Evolutionary conservation across 2,888 invertebrate species (phyloP).

Genomic region (Artemia sinica): DNA sequence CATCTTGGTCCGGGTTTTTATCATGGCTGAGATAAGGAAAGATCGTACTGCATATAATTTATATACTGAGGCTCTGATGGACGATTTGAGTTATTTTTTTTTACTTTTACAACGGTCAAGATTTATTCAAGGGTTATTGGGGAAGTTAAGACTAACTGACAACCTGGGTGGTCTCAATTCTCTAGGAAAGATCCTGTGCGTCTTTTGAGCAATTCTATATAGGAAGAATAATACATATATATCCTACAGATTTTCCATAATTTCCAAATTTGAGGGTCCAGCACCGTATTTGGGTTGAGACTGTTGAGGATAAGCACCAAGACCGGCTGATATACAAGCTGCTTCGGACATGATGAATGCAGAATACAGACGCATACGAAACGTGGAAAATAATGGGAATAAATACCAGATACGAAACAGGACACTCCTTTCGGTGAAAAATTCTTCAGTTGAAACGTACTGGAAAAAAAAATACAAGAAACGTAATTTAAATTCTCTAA

Average conservation of each 20-base stretch:
- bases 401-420: slow-evolving; percentile 66
- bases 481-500: slow-evolving; percentile 16
- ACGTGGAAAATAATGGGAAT: slow-evolving; percentile 67
- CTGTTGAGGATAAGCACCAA: slow-evolving; percentile 72
- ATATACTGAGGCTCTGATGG: too few species aligned
- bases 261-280: slow-evolving; percentile 59
- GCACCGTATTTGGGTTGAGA: slow-evolving; percentile 56
- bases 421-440: slow-evolving; percentile 48
- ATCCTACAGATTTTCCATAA: slow-evolving; percentile 32
- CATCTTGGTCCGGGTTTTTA: too few species aligned
- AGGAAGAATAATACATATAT: slow-evolving; percentile 17
- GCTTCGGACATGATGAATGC: slow-evolving; percentile 80
- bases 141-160: too few species aligned
- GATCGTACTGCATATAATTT: too few species aligned
- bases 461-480: slow-evolving; percentile 35
- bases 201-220: too few species aligned
- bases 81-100: too few species aligned
- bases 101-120: too few species aligned
- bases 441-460: slow-evolving; percentile 63
- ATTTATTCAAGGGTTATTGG: too few species aligned
- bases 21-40: too few species aligned
- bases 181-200: too few species aligned
- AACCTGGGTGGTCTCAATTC: too few species aligned
- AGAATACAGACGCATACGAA: slow-evolving; percentile 73
- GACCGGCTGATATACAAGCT: slow-evolving; percentile 73